Conservation (phyloP, 2,113 vertebrate genomes). For the Onychorhynchus coronatus region DNA sequence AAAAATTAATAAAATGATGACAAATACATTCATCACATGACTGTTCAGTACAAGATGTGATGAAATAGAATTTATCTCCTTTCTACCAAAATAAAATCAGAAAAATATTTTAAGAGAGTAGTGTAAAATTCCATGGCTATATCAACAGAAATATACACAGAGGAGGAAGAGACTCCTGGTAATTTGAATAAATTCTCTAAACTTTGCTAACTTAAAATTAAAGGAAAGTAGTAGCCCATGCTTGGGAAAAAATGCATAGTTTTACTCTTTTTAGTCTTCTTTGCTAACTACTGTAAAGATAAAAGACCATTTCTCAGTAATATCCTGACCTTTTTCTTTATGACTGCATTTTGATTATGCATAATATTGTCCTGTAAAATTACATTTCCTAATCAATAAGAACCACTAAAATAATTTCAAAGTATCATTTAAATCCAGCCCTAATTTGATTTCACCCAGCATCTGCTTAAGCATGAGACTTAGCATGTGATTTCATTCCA, state of each 20-base stretch:
- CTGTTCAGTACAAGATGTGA: background rate
- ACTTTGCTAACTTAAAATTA: background rate
- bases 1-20: background rate
- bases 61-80: background rate
- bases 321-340: background rate
- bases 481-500: background rate
- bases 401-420: conserved; percentile 15
- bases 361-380: conserved; percentile 9
- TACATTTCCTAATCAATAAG: conserved; percentile 21
- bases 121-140: background rate
- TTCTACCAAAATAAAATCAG: background rate
- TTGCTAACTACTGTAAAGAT: background rate
- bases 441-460: background rate
- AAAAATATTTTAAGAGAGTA: background rate
- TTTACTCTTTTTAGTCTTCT: background rate
- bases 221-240: background rate
- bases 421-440: background rate
- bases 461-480: background rate
- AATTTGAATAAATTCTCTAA: background rate
- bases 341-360: conserved; percentile 6
- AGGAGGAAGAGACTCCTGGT: background rate
- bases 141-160: background rate
- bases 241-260: background rate
- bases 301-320: background rate
- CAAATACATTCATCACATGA: background rate